phyloP scores from a whole-genome alignment of 2,113 vertebrate species.

The Sitta europaea region DNA sequence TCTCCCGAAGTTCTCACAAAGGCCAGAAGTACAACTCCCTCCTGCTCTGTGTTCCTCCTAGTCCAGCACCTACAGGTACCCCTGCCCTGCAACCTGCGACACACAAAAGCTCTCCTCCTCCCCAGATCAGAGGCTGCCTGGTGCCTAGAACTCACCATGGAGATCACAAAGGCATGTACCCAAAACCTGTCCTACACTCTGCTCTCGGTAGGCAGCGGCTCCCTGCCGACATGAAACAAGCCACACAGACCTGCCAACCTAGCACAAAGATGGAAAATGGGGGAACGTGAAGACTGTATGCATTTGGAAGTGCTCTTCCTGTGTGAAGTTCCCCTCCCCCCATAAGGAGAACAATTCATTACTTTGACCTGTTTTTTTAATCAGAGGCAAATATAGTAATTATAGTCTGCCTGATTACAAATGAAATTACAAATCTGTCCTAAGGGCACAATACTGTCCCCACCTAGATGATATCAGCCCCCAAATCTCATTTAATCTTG shows the following conservation, averaged over 20 bases:
- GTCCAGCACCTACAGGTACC: not conserved
- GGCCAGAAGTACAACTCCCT: not conserved
- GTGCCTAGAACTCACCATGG: not conserved
- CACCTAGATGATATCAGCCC: not conserved
- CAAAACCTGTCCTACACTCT: not conserved
- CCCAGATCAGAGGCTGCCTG: not conserved
- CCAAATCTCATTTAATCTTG: constrained; percentile 35
- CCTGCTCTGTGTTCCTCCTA: not conserved
- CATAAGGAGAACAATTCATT: not conserved
- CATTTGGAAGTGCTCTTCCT: not conserved
- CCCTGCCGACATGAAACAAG: not conserved
- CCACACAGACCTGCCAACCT: not conserved
- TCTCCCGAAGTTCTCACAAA: not conserved
- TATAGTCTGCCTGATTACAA: constrained; percentile 28
- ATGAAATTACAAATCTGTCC: constrained; percentile 30
- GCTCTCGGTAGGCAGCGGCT: not conserved
- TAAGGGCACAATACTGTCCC: not conserved
- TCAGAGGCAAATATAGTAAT: constrained; percentile 32
- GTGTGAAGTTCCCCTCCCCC: not conserved
- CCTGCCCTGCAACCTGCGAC: not conserved
- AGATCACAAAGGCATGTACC: not conserved
- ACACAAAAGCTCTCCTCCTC: not conserved
- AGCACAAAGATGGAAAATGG: not conserved
- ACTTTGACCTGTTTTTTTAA: constrained; percentile 38
- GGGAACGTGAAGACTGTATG: not conserved